Evolutionary conservation across 2,888 invertebrate species (phyloP), one percentile per base, ranked within the genome.

Genomic region (Sinohyriopsis cumingii): DNA sequence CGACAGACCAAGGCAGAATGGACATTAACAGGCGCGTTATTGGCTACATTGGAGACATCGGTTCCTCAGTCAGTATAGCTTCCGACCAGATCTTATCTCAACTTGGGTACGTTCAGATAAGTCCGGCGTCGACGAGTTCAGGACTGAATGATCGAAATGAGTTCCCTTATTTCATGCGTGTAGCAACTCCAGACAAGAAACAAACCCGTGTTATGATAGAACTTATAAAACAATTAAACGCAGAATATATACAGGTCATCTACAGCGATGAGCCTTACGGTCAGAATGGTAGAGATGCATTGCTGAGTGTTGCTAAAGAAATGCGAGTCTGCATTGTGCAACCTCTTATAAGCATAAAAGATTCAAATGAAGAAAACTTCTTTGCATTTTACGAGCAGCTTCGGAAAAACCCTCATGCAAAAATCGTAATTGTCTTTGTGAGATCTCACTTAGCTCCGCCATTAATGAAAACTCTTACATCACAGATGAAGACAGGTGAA

Each of bases 391-490:
- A n/a, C n/a, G 64, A 70, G 19, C 24, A 63, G 28, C 55, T 73
- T 20, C 62, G 65, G 0, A 55, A n/a, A 9, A 28, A 57, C 24
- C 54, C 62, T 1, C 59, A 54, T 59, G 73, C 73, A 18, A 73
- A 62, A 53, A 65, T 73, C 57, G 65, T 73, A 15, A 59, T 73
- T 22, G n/a, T 68, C 7, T 71, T 73, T 55, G 9, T 71, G 45
- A 24, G 56, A 28, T 60, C 69, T n/a, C 65, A 71, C 4, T 55
- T 67, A 18, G 22, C 66, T 18, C 18, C 28, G 18, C n/a, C 25
- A 4, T 22, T 67, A 5, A 25, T 68, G 20, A 3, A 7, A 19
- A 57, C 24, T 33, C 12, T 71, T 1, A 57, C 67, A 22, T 19
- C 22, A 18, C 24, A n/a, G 20, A 59, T 68, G 59, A 56, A 71